Conservation (phyloP, 2,797 vertebrate genomes). For the Tarsius wallacei region DNA sequence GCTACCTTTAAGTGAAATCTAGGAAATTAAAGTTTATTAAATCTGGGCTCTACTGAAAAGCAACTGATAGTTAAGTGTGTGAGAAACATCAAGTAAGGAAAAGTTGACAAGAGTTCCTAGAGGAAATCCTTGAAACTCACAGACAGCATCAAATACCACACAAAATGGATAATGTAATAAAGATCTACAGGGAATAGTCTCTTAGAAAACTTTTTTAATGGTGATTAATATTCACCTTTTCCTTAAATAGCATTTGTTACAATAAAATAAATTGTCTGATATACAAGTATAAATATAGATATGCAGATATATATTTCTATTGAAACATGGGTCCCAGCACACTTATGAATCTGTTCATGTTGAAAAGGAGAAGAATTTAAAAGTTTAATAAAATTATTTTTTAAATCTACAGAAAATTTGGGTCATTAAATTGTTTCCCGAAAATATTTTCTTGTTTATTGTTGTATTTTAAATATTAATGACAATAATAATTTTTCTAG, state of each 20-base stretch:
- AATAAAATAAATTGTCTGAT: constrained; percentile 39
- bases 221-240: neutral
- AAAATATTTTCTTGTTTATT: neutral
- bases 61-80: constrained; percentile 30
- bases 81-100: constrained; percentile 16
- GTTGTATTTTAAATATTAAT: constrained; percentile 23
- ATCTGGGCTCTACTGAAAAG: neutral
- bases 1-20: constrained; percentile 33
- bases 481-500: neutral
- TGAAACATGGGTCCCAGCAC: neutral
- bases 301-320: neutral
- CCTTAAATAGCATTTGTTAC: constrained; percentile 41
- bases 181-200: neutral
- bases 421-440: neutral
- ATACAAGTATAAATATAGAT: neutral
- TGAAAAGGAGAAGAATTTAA: neutral
- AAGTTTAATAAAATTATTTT: constrained; percentile 1
- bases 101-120: neutral
- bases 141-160: constrained; percentile 42
- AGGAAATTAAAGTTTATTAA: constrained; percentile 34
- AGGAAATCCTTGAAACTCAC: constrained; percentile 56
- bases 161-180: constrained; percentile 12
- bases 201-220: constrained; percentile 46
- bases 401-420: neutral
- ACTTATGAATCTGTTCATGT: constrained; percentile 42